These are phyloP conservation scores for Melipona beecheii DNA, from an alignment of 2,888 invertebrate species.

Conservation along the genomic window DNA sequence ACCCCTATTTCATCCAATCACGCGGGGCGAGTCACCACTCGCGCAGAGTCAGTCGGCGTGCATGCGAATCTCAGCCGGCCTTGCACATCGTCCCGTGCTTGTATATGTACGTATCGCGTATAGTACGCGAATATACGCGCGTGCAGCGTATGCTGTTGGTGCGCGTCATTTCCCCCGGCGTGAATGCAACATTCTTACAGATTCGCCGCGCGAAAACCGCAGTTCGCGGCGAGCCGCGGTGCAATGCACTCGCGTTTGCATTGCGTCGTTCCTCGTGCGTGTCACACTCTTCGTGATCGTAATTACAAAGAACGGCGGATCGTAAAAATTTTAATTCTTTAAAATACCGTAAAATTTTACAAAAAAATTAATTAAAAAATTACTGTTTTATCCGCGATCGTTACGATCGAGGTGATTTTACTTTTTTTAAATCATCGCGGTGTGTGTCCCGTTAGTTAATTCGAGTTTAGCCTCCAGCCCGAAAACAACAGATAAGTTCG, in stretches of 20 bases:
- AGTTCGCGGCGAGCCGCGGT: slow-evolving; percentile 71
- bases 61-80: slow-evolving; percentile 70
- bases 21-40: slow-evolving; percentile 54
- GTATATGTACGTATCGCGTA: background rate
- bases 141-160: slow-evolving; percentile 25
- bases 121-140: background rate
- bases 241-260: slow-evolving; percentile 61
- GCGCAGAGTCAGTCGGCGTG: slow-evolving; percentile 68
- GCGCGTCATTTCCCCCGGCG: slow-evolving; percentile 67
- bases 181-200: slow-evolving; percentile 69
- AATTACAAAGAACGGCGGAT: background rate
- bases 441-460: background rate
- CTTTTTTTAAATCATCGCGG: slow-evolving; percentile 19
- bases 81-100: slow-evolving; percentile 59
- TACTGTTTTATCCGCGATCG: slow-evolving; percentile 13
- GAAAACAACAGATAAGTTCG: slow-evolving; percentile 14
- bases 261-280: background rate
- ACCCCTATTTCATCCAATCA: slow-evolving; percentile 70
- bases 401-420: slow-evolving; percentile 2
- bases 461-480: slow-evolving; percentile 16
- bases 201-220: slow-evolving; percentile 65
- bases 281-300: background rate
- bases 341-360: background rate
- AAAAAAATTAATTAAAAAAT: background rate
- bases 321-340: background rate